These are phyloP conservation scores for Synanthedon myopaeformis DNA, from an alignment of 2,888 invertebrate genomes.

Conservation along the genomic window DNA sequence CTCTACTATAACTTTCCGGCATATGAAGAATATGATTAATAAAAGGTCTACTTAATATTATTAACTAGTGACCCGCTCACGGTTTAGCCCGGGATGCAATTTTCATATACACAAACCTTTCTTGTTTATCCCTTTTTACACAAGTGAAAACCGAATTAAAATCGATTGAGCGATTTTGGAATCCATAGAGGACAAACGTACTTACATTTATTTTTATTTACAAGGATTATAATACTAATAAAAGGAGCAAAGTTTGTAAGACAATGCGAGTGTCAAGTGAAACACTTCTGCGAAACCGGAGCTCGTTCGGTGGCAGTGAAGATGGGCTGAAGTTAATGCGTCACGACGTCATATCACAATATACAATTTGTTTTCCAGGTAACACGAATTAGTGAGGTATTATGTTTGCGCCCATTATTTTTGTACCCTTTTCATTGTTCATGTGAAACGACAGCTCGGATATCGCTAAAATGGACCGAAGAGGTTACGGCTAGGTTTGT, in stretches of 20 bases:
- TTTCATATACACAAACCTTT: too few species aligned
- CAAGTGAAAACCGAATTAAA: too few species aligned
- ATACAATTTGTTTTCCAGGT: slow-evolving; percentile 50
- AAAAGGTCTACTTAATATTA: too few species aligned
- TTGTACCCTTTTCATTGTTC: slow-evolving; percentile 43
- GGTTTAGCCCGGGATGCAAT: too few species aligned
- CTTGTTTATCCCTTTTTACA: too few species aligned
- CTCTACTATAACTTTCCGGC: too few species aligned
- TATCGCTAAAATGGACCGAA: slow-evolving; percentile 13
- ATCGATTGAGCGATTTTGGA: too few species aligned
- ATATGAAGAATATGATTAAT: too few species aligned
- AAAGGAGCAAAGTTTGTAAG: neutral
- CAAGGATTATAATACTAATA: too few species aligned
- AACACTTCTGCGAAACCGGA: slow-evolving; percentile 65
- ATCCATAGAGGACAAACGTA: too few species aligned
- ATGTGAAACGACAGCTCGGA: slow-evolving; percentile 35
- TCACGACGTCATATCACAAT: slow-evolving; percentile 57
- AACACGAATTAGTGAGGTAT: slow-evolving; percentile 61
- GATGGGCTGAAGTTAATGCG: slow-evolving; percentile 37
- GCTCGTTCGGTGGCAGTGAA: slow-evolving; percentile 20
- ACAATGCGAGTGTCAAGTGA: slow-evolving; percentile 41
- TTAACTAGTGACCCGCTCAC: too few species aligned
- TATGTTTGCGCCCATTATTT: slow-evolving; percentile 51
- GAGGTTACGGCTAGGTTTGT: slow-evolving; percentile 7
- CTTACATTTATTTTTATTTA: too few species aligned